Evolutionary conservation across 2,797 vertebrate genomes (phyloP).

Genomic region (Triplophysa bombifrons): DNA sequence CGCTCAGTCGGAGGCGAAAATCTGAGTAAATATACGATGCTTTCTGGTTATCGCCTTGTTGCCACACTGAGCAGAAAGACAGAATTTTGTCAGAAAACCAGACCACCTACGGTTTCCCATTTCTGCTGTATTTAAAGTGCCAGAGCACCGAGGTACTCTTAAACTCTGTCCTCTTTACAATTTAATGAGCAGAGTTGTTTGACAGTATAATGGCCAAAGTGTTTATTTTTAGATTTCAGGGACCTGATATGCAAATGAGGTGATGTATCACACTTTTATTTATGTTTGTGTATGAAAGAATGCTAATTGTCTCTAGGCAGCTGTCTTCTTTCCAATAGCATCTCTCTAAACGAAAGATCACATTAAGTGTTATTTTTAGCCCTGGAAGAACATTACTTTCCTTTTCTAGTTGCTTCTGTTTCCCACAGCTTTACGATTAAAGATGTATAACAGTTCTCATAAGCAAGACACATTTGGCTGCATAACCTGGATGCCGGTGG

Average conservation of each 20-base stretch:
- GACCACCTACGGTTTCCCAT: constrained; percentile 23
- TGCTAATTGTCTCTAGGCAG: constrained; percentile 57
- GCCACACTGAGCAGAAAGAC: background rate
- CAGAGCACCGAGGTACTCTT: background rate
- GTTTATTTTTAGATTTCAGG: constrained; percentile 44
- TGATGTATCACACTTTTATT: constrained; percentile 50
- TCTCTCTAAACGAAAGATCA: constrained; percentile 35
- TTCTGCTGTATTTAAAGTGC: constrained; percentile 15
- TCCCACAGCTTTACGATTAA: background rate
- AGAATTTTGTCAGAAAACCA: constrained; percentile 23
- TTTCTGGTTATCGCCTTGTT: constrained; percentile 6
- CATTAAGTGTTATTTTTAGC: constrained; percentile 63
- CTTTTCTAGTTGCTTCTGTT: constrained; percentile 41
- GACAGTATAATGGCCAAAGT: constrained; percentile 5
- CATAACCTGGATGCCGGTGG: background rate
- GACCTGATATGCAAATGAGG: constrained; percentile 50
- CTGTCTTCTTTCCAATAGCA: constrained; percentile 51
- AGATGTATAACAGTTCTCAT: constrained; percentile 16
- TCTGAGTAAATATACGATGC: background rate
- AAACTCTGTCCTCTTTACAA: constrained; percentile 36
- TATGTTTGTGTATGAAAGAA: constrained; percentile 46
- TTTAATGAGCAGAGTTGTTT: background rate
- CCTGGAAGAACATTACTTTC: constrained; percentile 33
- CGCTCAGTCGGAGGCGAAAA: background rate
- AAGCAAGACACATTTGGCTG: background rate